A percentile compares a stretch with the other conserved stretches of the same genome.
phyloP scores from a whole-genome alignment of 1,140 invertebrate species.

The Linepithema humile region DNA sequence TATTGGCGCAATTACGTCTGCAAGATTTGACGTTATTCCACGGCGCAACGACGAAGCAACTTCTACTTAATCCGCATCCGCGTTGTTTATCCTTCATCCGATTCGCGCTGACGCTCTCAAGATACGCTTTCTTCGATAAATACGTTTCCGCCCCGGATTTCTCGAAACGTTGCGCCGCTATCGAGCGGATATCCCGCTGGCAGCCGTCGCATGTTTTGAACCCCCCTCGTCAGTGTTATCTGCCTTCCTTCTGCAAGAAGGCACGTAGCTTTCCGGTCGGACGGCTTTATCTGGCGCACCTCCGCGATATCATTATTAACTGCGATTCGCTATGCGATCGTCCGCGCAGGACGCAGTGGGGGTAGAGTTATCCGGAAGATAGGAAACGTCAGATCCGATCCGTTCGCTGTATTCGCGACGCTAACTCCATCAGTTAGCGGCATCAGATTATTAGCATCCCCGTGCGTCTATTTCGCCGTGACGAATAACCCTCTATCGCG shows the following conservation, averaged over 20 bases:
- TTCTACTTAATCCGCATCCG: slow-evolving; percentile 23
- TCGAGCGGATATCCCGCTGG: slow-evolving; percentile 31
- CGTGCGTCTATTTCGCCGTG: slow-evolving; percentile 44
- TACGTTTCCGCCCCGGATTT: slow-evolving; percentile 34
- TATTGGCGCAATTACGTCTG: slow-evolving; percentile 6
- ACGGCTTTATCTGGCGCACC: slow-evolving; percentile 62
- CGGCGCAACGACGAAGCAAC: not conserved
- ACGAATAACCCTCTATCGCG: slow-evolving; percentile 42
- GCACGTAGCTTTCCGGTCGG: slow-evolving; percentile 61
- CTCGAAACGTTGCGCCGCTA: slow-evolving; percentile 44
- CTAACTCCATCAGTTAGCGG: slow-evolving; percentile 36
- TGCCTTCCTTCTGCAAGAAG: slow-evolving; percentile 67
- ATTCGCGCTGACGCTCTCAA: slow-evolving; percentile 18
- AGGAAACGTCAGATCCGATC: slow-evolving; percentile 24
- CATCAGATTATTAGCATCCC: slow-evolving; percentile 28
- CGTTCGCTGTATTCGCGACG: not conserved
- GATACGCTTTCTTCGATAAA: slow-evolving; percentile 54
- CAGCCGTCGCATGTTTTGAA: slow-evolving; percentile 55
- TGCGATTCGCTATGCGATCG: slow-evolving; percentile 47
- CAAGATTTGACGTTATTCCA: slow-evolving; percentile 3
- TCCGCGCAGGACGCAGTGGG: not conserved
- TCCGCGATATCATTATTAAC: slow-evolving; percentile 65
- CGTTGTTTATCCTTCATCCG: slow-evolving; percentile 40
- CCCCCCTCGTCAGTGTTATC: slow-evolving; percentile 58
- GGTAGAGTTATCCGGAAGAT: slow-evolving; percentile 21